Percentiles rank a stretch among this genome's conserved stretches.
These are phyloP conservation scores for Cordilura impudica DNA, from an alignment of 2,888 invertebrate species.

Conservation along the genomic window DNA sequence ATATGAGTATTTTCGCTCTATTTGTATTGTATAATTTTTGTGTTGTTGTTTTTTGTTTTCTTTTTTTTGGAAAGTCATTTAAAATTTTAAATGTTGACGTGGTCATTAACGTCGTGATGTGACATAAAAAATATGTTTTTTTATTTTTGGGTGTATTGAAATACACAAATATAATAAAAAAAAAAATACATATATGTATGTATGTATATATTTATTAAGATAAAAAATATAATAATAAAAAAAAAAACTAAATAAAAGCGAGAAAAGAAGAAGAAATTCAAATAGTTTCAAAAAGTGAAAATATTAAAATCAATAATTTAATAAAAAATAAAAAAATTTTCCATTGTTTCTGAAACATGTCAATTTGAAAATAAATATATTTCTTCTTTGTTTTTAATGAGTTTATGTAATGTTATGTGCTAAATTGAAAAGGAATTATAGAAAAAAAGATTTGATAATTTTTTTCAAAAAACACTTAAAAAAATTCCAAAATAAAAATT, in stretches of 20 bases:
- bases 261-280: too few species aligned
- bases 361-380: neutral
- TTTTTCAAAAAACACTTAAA: neutral
- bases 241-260: constrained; percentile 6
- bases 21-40: neutral
- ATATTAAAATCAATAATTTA: neutral
- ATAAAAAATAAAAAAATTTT: neutral
- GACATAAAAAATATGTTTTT: constrained; percentile 21
- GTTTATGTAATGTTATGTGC: neutral
- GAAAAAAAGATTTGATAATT: neutral
- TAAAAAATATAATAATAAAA: constrained; percentile 11
- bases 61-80: constrained; percentile 10
- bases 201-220: neutral
- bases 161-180: constrained; percentile 15
- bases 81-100: constrained; percentile 38
- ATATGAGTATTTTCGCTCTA: neutral
- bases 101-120: constrained; percentile 34
- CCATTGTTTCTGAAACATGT: neutral
- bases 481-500: neutral
- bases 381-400: neutral
- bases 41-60: constrained; percentile 7
- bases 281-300: neutral
- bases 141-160: neutral
- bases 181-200: neutral
- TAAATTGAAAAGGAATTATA: neutral